Conservation (phyloP, 2,888 invertebrate species). For the Eupithecia dodoneata region DNA sequence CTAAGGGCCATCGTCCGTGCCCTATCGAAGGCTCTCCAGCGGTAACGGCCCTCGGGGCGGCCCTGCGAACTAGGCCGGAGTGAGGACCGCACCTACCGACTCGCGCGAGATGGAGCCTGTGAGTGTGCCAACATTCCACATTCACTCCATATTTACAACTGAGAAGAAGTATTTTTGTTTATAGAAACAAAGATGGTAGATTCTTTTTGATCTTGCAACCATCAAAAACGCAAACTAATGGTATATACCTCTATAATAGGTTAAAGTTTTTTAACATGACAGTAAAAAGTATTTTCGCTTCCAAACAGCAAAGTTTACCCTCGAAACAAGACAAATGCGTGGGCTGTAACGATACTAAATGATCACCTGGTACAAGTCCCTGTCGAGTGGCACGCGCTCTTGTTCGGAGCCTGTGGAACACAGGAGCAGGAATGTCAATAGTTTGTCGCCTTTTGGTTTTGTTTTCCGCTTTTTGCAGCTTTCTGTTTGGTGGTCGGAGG, state of each 20-base stretch:
- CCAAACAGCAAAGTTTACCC: no score
- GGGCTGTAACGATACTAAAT: background rate
- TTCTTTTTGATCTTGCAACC: background rate
- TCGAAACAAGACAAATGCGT: no score
- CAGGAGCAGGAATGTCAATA: background rate
- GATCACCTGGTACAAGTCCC: no score
- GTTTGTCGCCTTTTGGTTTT: conserved; percentile 7
- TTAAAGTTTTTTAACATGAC: background rate
- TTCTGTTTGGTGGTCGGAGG: background rate
- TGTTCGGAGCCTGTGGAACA: background rate
- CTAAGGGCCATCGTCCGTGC: conserved; percentile 42
- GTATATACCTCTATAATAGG: background rate
- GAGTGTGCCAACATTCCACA: background rate
- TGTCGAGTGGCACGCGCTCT: background rate
- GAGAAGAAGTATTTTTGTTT: background rate
- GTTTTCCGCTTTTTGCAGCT: background rate
- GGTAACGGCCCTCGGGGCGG: conserved; percentile 34
- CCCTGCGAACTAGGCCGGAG: conserved; percentile 41
- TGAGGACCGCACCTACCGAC: conserved; percentile 31
- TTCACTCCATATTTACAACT: background rate
- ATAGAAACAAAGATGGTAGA: background rate
- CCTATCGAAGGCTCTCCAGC: conserved; percentile 45
- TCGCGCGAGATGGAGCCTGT: background rate
- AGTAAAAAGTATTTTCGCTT: background rate
- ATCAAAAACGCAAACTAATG: background rate